These are phyloP conservation scores for Papilio helenus DNA, from an alignment of 1,140 invertebrate genomes.

Conservation along the genomic window DNA sequence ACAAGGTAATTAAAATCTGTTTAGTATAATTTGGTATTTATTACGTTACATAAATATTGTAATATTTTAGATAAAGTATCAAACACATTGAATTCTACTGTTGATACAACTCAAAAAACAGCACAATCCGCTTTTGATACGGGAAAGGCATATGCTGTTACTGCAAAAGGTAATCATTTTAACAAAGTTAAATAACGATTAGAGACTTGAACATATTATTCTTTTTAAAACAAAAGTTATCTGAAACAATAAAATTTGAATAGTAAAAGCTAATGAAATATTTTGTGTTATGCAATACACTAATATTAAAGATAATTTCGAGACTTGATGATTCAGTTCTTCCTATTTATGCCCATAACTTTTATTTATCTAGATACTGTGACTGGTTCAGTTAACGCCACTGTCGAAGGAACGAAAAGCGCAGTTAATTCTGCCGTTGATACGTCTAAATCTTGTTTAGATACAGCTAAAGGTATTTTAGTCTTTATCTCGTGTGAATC, in stretches of 20 bases:
- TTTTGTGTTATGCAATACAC: too few relatives aligned
- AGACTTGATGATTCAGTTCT: background rate
- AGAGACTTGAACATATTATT: background rate
- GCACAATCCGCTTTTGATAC: conserved; percentile 59
- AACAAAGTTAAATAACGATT: too few relatives aligned
- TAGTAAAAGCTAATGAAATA: too few relatives aligned
- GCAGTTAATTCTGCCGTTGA: conserved; percentile 55
- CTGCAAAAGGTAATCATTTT: conserved; percentile 51
- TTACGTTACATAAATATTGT: conserved; percentile 19
- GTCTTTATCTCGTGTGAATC: background rate
- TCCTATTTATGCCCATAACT: conserved; percentile 34
- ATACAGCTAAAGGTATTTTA: conserved; percentile 64
- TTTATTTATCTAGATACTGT: conserved; percentile 44
- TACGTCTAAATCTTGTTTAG: conserved; percentile 57
- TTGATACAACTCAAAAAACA: conserved; percentile 64
- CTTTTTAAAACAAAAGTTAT: too few relatives aligned
- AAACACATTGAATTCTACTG: conserved; percentile 53
- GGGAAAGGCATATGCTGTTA: conserved; percentile 55
- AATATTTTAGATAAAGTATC: conserved; percentile 62
- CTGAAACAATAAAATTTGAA: too few relatives aligned
- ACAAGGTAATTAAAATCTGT: conserved; percentile 49
- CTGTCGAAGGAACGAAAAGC: conserved; percentile 60
- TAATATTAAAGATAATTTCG: too few relatives aligned
- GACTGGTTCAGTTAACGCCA: conserved; percentile 47
- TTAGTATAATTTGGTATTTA: background rate